Evolutionary conservation across 2,113 vertebrate species (phyloP), one percentile per base, ranked within the genome.

Genomic region (Epinephelus cyanopodus): DNA sequence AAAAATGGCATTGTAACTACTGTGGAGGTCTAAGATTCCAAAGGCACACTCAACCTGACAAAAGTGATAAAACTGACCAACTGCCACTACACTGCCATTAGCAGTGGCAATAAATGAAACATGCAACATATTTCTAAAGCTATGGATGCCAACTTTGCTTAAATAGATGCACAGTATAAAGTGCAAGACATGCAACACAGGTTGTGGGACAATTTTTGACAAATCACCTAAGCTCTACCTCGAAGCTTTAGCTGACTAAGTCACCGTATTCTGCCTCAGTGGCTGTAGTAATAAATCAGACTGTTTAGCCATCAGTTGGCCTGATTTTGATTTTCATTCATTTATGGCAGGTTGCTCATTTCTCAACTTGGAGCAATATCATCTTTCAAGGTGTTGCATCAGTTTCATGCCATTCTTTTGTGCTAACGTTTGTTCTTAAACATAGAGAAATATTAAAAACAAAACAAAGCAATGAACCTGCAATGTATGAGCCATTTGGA

Each of bases 301-400:
- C n/a, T 50, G 10, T 48, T 54, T 76, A 37, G 50, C 74, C 79
- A 78, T 73, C 83, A 83, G 56, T 80, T 73, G 80, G 64, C 52
- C 66, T 52, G 68, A 81, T 87, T 88, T 86, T 50, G 74, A 86
- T 87, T 86, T 85, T 72, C 66, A 84, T 85, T 89, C 72, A 89
- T 90, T 87, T 85, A 76, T 85, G 76, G 74, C 83, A 88, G 57
- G 68, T 81, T 91, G 82, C 88, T 86, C 66, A 68, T 89, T 90
- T 82, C 83, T 86, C 70, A 87, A 66, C 78, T 84, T 86, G 76
- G 45, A 82, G 79, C 78, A 84, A 74, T 77, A 76, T 80, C 74
- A 78, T 87, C 87, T 95, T 95, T 94, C 93, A 91, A 91, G 71
- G 69, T 79, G 74, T 94, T 95, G 91, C 93, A 77, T 95, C 92